Base-by-base conservation (phyloP, 2,888 invertebrate genomes). In the Notocelia uddmanniana region DNA sequence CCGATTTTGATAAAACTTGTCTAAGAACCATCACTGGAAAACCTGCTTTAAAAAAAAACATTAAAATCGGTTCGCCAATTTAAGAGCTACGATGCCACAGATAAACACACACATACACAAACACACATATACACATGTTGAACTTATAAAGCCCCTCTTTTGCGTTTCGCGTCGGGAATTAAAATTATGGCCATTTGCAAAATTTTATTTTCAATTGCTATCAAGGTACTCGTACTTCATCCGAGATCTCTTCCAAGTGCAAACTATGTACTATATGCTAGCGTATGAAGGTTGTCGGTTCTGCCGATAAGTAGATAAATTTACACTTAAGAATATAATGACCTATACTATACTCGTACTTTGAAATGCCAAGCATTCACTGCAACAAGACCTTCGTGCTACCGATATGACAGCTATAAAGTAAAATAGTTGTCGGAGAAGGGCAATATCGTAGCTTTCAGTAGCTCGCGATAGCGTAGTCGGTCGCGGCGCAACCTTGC, bases 401-500 rank as follows among this genome's bases (percentile, higher is more conserved):
- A 87, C 88, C 87, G 82, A 88, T 87, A 87, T 87, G 88, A 88
- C 88, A 89, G 85, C 80, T 62, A 68, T 52, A 67, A 58, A 92
- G 88, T 88, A 85, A 88, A 89, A 87, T 85, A 88, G 87, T 89
- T 83, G 86, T 79, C 76, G 85, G 90, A 92, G 92, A 92, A 92
- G 92, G 92, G 92, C 84, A 89, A 90, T 91, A 92, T 91, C 87
- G 90, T 89, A 90, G 89, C 89, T 68, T 72, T 72, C 67, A 88
- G 89, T 87, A 85, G 91, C 83, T 80, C 82, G 84, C 87, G 90
- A 90, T 89, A 89, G 90, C 87, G 83, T 82, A 87, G 87, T 87
- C 83, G 84, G 86, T 83, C 87, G 87, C 83, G 80, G 83, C 85
- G 87, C 92, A 92, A 93, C 93, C 93, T 93, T 93, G 93, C 91